A percentile compares a stretch with the other conserved stretches of the same genome.
phyloP scores from a whole-genome alignment of 2,797 vertebrate species.

The Netta rufina region DNA sequence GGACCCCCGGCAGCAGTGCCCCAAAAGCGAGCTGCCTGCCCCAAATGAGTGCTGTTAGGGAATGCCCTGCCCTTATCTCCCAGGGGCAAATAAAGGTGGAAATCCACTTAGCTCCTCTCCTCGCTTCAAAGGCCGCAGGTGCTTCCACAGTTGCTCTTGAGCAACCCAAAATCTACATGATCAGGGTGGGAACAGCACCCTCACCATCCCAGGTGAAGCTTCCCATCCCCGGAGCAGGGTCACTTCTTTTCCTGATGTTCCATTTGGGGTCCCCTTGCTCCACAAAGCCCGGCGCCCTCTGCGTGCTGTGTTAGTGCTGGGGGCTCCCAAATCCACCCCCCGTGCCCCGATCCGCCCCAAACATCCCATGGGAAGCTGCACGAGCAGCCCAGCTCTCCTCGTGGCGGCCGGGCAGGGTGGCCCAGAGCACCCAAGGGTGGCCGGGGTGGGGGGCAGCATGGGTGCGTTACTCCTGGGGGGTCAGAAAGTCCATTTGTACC shows the following conservation, averaged over 20 bases:
- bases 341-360: not conserved
- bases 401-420: not conserved
- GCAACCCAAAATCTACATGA: not conserved
- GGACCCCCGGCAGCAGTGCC: not conserved
- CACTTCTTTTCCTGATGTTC: not conserved
- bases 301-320: not conserved
- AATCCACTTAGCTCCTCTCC: not conserved
- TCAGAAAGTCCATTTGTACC: not conserved
- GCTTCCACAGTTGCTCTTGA: not conserved
- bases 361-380: too few relatives aligned
- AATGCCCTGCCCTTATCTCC: not conserved
- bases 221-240: not conserved
- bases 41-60: rapidly evolving
- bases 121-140: not conserved
- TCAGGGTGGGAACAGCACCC: not conserved
- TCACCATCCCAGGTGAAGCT: too few relatives aligned
- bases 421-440: not conserved
- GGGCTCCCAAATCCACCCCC: too few relatives aligned
- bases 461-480: not conserved
- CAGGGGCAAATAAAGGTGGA: not conserved
- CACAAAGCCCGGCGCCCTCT: not conserved
- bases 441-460: not conserved
- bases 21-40: not conserved
- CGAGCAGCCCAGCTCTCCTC: not conserved
- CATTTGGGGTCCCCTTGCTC: not conserved